Evolutionary conservation across 2,888 invertebrate genomes (phyloP), one percentile per base, ranked within the genome.

Genomic region (Microctonus hyperodae): DNA sequence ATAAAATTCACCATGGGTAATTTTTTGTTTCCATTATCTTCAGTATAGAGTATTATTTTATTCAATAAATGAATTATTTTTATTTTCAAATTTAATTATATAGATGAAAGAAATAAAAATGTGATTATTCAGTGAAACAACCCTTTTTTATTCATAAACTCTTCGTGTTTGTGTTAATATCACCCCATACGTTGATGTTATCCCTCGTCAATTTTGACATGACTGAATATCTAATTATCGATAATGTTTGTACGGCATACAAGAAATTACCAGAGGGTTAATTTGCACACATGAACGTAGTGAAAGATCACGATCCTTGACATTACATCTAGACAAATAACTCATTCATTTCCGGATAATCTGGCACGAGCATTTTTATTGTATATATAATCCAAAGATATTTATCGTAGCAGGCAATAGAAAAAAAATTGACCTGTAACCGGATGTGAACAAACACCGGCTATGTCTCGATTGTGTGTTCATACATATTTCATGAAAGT

Each of bases 401-500:
- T 55, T 55, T 55, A 55, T 55, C 23, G 25, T 28, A 11, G 28
- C 16, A 13, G 11, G 28, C 13, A 25, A 28, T 31, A 55, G 25
- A 58, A n/a, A 33, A 40, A 22, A n/a, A 37, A 23, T 44, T n/a
- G n/a, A 4, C 23, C 33, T 2, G 37, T 23, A 23, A 58, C 37
- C 58, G 58, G 44, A 20, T n/a, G 16, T n/a, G n/a, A 35, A 37
- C 37, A 23, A 35, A 35, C 11, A 56, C 4, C 13, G 1, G 35
- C n/a, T 20, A 20, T 35, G 10, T 35, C 40, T 33, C 9, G 51
- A 53, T 25, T 37, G 64, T 51, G 58, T 56, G 59, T 65, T 70
- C 72, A 71, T 72, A 70, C 68, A 75, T 75, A 60, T 75, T 75
- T 76, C 71, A 76, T 71, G 65, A 22, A 48, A 55, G 62, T 64